Percentiles rank a stretch among this genome's conserved stretches.
Conservation (phyloP, 2,797 vertebrate genomes). For the Acipenser oxyrinchus region DNA sequence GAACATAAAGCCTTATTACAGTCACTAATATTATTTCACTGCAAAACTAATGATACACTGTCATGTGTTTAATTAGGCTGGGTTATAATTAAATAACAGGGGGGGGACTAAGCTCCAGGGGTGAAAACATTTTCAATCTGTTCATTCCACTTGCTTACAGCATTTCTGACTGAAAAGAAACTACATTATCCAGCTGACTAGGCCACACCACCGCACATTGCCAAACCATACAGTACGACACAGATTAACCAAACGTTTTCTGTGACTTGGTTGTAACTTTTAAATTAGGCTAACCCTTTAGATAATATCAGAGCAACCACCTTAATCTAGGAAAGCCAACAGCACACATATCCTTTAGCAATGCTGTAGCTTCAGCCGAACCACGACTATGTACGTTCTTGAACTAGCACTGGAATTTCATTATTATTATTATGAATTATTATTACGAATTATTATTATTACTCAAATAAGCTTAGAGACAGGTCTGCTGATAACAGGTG, state of each 20-base stretch:
- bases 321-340: too few relatives aligned
- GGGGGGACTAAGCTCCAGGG: background rate
- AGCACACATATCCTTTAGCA: too few relatives aligned
- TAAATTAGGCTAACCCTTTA: too few relatives aligned
- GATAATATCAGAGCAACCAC: too few relatives aligned
- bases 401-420: too few relatives aligned
- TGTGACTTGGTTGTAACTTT: too few relatives aligned
- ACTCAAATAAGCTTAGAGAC: too few relatives aligned
- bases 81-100: background rate
- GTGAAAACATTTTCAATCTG: background rate
- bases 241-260: background rate
- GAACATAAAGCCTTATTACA: background rate
- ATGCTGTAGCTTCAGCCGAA: too few relatives aligned
- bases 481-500: too few relatives aligned
- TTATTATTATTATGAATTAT: too few relatives aligned
- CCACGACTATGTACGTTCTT: too few relatives aligned
- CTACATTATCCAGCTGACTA: background rate
- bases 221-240: background rate
- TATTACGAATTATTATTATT: too few relatives aligned
- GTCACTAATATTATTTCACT: background rate
- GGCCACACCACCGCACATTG: background rate
- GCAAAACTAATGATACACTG: background rate
- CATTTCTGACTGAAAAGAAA: background rate
- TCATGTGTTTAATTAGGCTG: background rate
- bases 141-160: background rate